Evolutionary conservation across 2,113 vertebrate species (phyloP).

Genomic region (Nerophis lumbriciformis): DNA sequence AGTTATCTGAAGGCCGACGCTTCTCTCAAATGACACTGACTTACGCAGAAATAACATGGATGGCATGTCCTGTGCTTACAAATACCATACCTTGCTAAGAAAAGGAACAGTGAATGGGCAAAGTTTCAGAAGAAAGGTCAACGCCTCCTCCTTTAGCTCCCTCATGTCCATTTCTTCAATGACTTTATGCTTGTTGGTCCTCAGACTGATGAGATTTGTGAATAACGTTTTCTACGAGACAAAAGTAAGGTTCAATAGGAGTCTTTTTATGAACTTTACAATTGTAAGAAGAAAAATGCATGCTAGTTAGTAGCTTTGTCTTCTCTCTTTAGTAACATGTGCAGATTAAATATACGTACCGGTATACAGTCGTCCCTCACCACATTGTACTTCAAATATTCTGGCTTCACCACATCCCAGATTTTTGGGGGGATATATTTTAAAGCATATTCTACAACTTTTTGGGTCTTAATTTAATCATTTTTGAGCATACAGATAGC

Average conservation of each 20-base stretch:
- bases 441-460: no score
- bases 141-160: conserved; percentile 76
- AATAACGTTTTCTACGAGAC: conserved; percentile 71
- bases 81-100: conserved; percentile 72
- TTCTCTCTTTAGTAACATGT: not conserved
- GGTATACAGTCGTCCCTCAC: no score
- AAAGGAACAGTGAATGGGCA: conserved; percentile 67
- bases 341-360: not conserved
- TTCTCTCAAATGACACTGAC: no score
- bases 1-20: no score
- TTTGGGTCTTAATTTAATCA: no score
- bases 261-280: not conserved
- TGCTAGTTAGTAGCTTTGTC: not conserved
- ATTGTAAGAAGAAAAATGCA: not conserved
- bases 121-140: conserved; percentile 72
- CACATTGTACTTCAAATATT: no score
- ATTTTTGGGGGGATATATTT: no score
- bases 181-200: conserved; percentile 66
- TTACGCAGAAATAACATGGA: not conserved
- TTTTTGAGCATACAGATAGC: no score
- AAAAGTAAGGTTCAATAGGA: conserved; percentile 1
- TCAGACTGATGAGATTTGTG: conserved; percentile 69
- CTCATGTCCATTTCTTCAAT: conserved; percentile 74
- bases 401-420: no score
- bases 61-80: not conserved